A percentile compares a stretch with the other conserved stretches of the same genome.
Evolutionary conservation across 2,888 invertebrate genomes (phyloP).

Genomic region (Sialis fuliginosa): DNA sequence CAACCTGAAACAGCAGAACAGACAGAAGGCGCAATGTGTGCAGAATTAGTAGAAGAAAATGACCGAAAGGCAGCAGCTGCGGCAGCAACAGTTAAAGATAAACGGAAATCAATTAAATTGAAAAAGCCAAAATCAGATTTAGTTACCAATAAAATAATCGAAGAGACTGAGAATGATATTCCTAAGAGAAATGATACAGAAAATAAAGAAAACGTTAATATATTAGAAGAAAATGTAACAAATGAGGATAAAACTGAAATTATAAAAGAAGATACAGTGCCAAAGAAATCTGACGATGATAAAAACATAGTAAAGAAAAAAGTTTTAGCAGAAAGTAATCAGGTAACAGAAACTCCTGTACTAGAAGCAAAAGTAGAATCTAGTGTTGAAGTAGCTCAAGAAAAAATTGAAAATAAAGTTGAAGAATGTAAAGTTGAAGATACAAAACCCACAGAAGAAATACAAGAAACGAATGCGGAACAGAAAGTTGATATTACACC

Average conservation of each 20-base stretch:
- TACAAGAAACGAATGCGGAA: conserved; percentile 9
- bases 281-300: neutral
- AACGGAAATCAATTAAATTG: conserved; percentile 11
- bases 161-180: conserved; percentile 22
- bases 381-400: conserved; percentile 7
- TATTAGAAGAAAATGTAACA: conserved; percentile 3
- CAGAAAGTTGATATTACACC: conserved; percentile 13
- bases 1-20: conserved; percentile 1
- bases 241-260: conserved; percentile 9
- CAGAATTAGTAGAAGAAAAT: conserved; percentile 27
- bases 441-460: conserved; percentile 8
- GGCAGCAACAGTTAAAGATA: conserved; percentile 12
- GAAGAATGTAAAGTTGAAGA: conserved; percentile 8
- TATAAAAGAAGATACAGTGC: conserved; percentile 11
- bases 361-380: conserved; percentile 8
- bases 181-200: conserved; percentile 18
- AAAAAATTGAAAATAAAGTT: conserved; percentile 7
- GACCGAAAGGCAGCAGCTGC: conserved; percentile 21
- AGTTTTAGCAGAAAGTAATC: conserved; percentile 9
- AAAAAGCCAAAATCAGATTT: conserved; percentile 11
- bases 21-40: conserved; percentile 23
- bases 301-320: conserved; percentile 10
- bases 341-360: conserved; percentile 6
- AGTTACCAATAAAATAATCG: conserved; percentile 14
- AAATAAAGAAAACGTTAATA: conserved; percentile 17